Evolutionary conservation across 2,113 vertebrate species (phyloP), one percentile per base, ranked within the genome.

Genomic region (Sylvietta virens): DNA sequence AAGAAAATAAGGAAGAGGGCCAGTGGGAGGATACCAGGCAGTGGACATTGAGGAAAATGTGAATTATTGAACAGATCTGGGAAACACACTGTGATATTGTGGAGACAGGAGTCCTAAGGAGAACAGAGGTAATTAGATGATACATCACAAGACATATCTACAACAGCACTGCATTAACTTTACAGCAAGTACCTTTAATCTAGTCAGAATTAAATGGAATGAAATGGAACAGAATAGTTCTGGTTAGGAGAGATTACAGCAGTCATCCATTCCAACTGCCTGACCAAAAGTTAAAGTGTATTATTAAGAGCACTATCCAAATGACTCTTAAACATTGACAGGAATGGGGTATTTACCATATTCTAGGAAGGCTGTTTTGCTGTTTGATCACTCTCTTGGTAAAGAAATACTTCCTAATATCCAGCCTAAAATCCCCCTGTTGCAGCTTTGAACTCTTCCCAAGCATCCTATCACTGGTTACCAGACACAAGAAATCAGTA

Each of bases 401-500:
- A 48, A 72, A 76, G 11, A 84, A 91, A 66, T 47, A 5, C 7
- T 71, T 71, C 23, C 9, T 66, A 24, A 31, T 26, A 5, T 57
- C 27, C 23, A 58, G 13, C 12, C 7, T 47, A 61, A 88, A 76
- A 13, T 31, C n/a, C 7, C 6, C 7, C 15, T 22, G 26, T 5
- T 20, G 5, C 37, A 80, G 23, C 24, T 90, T 37, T 70, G 45
- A 61, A 42, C 26, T 40, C 28, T 69, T 64, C 14, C 5, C 18
- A 64, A 0, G 1, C 1, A 4, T 48, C 13, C 24, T 70, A 3
- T 54, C 10, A 7, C 9, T 60, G 13, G 4, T 45, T 37, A 20
- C 13, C 6, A 53, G 18, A 40, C 19, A 70, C 8, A 65, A 69
- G 50, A 92, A 22, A n/a, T 69, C 8, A 28, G 11, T 28, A 53